A percentile compares a stretch with the other conserved stretches of the same genome.
These are phyloP conservation scores for Chloebia gouldiae DNA, from an alignment of 2,113 vertebrate genomes.

Conservation along the genomic window DNA sequence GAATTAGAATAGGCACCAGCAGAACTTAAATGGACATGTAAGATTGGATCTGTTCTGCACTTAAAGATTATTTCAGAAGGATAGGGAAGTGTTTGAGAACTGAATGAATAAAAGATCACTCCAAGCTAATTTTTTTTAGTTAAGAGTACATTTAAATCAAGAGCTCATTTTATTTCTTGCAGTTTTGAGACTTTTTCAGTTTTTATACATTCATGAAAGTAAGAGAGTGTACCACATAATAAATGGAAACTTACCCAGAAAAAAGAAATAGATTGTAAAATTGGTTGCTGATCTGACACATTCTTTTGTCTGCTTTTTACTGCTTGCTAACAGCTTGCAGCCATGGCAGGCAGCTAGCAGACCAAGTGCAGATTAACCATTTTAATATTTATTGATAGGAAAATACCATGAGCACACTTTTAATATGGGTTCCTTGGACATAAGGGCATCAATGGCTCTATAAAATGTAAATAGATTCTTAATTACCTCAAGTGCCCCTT, in stretches of 20 bases:
- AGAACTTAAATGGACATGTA: not conserved
- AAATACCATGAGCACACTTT: constrained; percentile 44
- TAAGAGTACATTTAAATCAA: not conserved
- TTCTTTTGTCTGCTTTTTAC: constrained; percentile 22
- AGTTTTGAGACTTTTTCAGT: not conserved
- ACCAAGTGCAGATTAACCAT: constrained; percentile 65
- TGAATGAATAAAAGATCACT: not conserved
- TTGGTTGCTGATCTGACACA: constrained; percentile 15
- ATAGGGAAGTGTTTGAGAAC: not conserved
- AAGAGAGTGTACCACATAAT: not conserved
- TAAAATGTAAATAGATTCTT: constrained; percentile 77
- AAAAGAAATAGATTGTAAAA: not conserved
- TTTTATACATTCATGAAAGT: constrained; percentile 1
- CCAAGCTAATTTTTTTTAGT: not conserved
- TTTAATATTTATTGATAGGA: constrained; percentile 72
- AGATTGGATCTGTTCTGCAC: not conserved
- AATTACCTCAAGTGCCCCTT: constrained; percentile 75
- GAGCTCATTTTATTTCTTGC: not conserved
- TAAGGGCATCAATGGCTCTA: constrained; percentile 56
- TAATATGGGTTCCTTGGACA: constrained; percentile 47
- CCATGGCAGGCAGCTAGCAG: constrained; percentile 18
- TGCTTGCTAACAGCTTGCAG: not conserved
- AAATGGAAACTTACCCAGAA: not conserved
- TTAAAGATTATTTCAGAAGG: not conserved
- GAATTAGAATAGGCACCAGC: not conserved